Conservation (phyloP, 2,113 vertebrate species). For the Romanogobio albipinnatus region DNA sequence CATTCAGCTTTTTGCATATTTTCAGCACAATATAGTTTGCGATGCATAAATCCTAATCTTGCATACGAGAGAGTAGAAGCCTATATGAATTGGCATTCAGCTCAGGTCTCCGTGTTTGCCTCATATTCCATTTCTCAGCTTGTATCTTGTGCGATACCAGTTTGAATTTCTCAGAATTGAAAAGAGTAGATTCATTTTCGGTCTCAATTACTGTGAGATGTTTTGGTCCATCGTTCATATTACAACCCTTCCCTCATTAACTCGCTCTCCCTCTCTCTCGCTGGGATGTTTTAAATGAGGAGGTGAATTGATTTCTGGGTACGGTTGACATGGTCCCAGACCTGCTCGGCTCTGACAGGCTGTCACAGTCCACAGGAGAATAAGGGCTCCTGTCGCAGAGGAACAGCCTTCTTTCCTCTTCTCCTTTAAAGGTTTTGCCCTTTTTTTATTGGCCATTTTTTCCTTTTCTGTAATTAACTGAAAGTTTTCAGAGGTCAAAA, state of each 20-base stretch:
- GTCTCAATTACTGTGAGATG: not conserved
- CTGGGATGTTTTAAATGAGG: constrained; percentile 21
- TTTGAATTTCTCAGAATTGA: not conserved
- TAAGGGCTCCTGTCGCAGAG: not conserved
- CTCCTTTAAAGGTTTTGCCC: not conserved
- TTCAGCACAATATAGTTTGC: not conserved
- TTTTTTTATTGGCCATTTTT: not conserved
- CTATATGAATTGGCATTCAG: not conserved
- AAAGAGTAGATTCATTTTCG: constrained; percentile 1
- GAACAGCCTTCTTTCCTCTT: not conserved
- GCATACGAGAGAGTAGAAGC: no score
- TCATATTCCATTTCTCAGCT: not conserved
- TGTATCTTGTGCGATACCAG: not conserved
- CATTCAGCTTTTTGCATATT: not conserved
- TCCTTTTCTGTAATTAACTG: not conserved
- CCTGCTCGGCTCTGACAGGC: not conserved
- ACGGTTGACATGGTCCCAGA: not conserved
- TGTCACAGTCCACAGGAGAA: constrained; percentile 25
- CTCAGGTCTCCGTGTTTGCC: not conserved
- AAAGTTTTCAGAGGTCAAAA: not conserved
- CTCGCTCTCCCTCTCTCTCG: not conserved
- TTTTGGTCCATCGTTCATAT: constrained; percentile 17
- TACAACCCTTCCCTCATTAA: not conserved
- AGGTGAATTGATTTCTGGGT: constrained; percentile 20
- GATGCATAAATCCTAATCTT: not conserved